Base-by-base conservation (phyloP, 2,113 vertebrate genomes). In the Anser brachyrhynchus region DNA sequence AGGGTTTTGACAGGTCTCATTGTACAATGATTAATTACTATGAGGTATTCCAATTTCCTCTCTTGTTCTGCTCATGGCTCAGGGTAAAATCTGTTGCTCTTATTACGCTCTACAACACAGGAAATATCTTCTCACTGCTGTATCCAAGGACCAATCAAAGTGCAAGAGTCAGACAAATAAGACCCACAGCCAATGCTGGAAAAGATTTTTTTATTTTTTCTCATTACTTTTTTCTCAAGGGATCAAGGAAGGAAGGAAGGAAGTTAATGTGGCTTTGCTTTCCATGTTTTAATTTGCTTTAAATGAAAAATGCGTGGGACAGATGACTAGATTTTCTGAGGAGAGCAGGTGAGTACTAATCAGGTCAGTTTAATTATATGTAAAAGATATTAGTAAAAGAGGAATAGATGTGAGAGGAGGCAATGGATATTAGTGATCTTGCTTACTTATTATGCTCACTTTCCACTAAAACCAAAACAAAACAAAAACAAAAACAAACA, bases 11-110 rank as follows among this genome's bases (percentile, higher is more conserved):
- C 99, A 99, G 98, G 98, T 98, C 98, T 99, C 98, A 98, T 96
- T 97, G 95, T 97, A 95, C 95, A 87, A 99, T 99, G 99, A 99
- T 99, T 99, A 99, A 99, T 99, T 99, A 99, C 99, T 92, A 93
- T 7, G 61, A 97, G 97, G 98, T 98, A 90, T 98, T 99, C 98
- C 98, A 98, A 98, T 98, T 99, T 99, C 99, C 99, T 99, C 97
- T 97, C 95, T 97, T 97, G 97, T 93, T 97, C 98, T 96, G 97
- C 97, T 98, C 95, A 82, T 93, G 87, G 98, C 98, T 97, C 75
- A 96, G 97, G 97, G 97, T 98, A 97, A 98, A 98, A 98, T 90
- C 98, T 94, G 97, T 97, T 97, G 98, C 98, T 98, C 97, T 95
- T 97, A 96, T 99, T 99, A 98, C 97, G 97, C 94, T 94, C 71